phyloP scores from a whole-genome alignment of 2,113 vertebrate genomes.

The Antidorcas marsupialis region DNA sequence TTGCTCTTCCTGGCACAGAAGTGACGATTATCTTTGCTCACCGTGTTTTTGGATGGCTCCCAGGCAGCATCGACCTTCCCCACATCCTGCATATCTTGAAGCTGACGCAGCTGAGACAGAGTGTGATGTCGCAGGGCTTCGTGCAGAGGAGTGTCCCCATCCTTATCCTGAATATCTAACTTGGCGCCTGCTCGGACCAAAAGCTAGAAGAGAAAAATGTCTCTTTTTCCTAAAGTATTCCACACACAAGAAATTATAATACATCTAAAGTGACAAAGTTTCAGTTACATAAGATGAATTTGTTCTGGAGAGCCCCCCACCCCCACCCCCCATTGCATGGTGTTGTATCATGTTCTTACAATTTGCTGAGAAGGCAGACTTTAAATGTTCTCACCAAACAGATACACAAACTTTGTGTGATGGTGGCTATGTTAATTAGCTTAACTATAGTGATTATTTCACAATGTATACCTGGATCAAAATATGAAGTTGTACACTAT shows the following conservation, averaged over 20 bases:
- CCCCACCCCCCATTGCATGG: not conserved
- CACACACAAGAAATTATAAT: not conserved
- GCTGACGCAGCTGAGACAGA: constrained; percentile 95
- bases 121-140: constrained; percentile 98
- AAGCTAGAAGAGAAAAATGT: constrained; percentile 81
- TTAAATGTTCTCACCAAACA: not conserved
- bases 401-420: not conserved
- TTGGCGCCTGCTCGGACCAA: constrained; percentile 98
- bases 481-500: not conserved
- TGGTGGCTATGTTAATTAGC: not conserved
- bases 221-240: not conserved
- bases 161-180: constrained; percentile 98
- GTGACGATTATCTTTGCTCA: constrained; percentile 78
- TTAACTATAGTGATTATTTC: not conserved
- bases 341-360: not conserved
- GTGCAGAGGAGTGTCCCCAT: constrained; percentile 97
- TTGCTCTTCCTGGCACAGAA: not conserved
- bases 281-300: not conserved
- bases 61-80: constrained; percentile 97
- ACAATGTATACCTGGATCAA: not conserved
- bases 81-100: constrained; percentile 99
- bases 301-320: not conserved
- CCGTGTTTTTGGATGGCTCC: constrained; percentile 99
- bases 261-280: not conserved
- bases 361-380: not conserved